Conservation (phyloP, 2,888 invertebrate species). For the Crematogaster levior region DNA sequence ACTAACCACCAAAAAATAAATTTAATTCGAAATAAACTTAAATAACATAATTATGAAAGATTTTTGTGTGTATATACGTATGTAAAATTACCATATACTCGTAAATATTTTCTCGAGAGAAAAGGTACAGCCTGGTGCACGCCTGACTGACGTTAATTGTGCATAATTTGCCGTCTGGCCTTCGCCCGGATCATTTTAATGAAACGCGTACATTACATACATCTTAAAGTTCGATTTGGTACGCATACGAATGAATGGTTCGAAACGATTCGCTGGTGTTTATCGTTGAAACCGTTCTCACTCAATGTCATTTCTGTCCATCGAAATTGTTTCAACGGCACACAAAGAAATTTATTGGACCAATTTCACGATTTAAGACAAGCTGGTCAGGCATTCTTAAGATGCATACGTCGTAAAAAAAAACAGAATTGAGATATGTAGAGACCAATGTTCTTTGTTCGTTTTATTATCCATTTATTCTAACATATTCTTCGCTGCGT, state of each 20-base stretch:
- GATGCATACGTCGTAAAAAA: not conserved
- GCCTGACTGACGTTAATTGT: slow-evolving; percentile 84
- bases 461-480: slow-evolving; percentile 41
- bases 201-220: slow-evolving; percentile 74
- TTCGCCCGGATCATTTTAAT: slow-evolving; percentile 71
- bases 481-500: slow-evolving; percentile 34
- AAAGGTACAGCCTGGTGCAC: slow-evolving; percentile 79
- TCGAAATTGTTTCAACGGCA: slow-evolving; percentile 30
- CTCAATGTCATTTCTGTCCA: slow-evolving; percentile 24
- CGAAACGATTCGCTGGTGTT: slow-evolving; percentile 60
- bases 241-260: slow-evolving; percentile 76
- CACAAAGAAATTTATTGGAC: slow-evolving; percentile 27
- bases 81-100: slow-evolving; percentile 69
- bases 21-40: slow-evolving; percentile 25
- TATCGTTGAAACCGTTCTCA: slow-evolving; percentile 48
- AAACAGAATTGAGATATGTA: not conserved
- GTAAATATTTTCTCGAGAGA: slow-evolving; percentile 75
- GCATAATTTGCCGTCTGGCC: slow-evolving; percentile 78
- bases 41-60: slow-evolving; percentile 70
- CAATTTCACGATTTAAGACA: not conserved
- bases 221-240: slow-evolving; percentile 73
- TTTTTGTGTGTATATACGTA: slow-evolving; percentile 68
- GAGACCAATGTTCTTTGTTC: not conserved
- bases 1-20: slow-evolving; percentile 40
- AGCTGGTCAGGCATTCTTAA: not conserved